Percentiles rank a stretch among this genome's conserved stretches.
phyloP scores from a whole-genome alignment of 2,113 vertebrate species.

The Prietella phreatophila region DNA sequence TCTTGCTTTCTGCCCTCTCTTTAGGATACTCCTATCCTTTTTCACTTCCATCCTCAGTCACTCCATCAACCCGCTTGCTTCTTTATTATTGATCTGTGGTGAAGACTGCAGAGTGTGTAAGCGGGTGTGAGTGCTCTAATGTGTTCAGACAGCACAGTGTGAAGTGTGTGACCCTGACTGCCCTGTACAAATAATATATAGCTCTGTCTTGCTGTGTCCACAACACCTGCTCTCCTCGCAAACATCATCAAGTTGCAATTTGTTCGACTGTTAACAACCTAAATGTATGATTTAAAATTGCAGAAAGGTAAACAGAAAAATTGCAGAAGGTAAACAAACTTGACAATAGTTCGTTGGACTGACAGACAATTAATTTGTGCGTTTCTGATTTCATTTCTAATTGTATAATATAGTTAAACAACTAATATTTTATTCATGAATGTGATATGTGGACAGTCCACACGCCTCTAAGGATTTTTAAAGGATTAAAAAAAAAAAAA shows the following conservation, averaged over 20 bases:
- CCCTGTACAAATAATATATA: conserved; percentile 25
- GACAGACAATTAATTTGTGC: neutral
- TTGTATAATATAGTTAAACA: neutral
- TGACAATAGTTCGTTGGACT: neutral
- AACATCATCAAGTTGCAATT: neutral
- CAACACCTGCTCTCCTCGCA: neutral
- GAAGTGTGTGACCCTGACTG: conserved; percentile 47
- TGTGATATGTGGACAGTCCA: neutral
- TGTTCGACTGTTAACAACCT: neutral
- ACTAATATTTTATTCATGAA: neutral
- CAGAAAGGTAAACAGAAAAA: neutral
- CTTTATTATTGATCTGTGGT: conserved; percentile 49
- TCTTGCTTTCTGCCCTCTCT: conserved; percentile 13
- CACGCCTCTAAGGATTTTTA: neutral
- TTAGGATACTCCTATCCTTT: neutral
- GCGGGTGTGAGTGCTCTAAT: conserved; percentile 50
- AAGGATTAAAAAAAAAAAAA: too few species aligned
- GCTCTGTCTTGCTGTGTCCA: neutral
- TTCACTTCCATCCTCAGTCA: conserved; percentile 5
- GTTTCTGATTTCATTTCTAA: neutral
- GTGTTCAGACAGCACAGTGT: conserved; percentile 51
- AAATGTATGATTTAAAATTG: neutral
- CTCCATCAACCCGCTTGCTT: conserved; percentile 7
- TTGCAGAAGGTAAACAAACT: neutral
- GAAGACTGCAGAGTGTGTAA: conserved; percentile 39